These are phyloP conservation scores for Ophioninae sp. DNA, from an alignment of 2,888 invertebrate species.

Conservation along the genomic window DNA sequence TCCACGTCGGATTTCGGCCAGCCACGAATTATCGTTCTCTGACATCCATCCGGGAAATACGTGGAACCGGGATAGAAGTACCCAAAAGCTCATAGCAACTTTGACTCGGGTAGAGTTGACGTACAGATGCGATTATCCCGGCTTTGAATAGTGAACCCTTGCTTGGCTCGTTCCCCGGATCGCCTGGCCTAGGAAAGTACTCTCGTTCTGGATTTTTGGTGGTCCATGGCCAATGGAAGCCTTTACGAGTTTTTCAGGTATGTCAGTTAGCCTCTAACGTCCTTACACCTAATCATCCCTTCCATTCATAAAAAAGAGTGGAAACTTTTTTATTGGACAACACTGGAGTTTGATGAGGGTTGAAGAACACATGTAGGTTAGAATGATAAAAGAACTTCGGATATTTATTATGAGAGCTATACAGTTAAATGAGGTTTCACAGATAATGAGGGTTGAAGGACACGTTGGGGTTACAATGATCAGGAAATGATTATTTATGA, in stretches of 20 bases:
- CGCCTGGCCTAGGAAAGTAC: conserved; percentile 21
- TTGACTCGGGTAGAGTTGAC: conserved; percentile 51
- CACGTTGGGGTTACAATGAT: too few relatives aligned
- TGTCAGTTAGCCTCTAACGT: too few relatives aligned
- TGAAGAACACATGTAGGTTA: too few relatives aligned
- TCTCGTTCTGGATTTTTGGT: neutral
- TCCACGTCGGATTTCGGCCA: conserved; percentile 48
- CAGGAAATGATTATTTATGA: too few relatives aligned
- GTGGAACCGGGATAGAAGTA: conserved; percentile 5
- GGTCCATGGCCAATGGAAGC: neutral
- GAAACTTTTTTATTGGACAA: too few relatives aligned
- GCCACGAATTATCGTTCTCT: neutral
- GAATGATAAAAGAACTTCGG: too few relatives aligned
- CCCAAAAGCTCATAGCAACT: conserved; percentile 44
- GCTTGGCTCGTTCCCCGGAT: conserved; percentile 33
- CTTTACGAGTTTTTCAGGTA: neutral
- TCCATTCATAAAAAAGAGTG: too few relatives aligned
- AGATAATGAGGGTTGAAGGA: too few relatives aligned
- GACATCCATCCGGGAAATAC: neutral
- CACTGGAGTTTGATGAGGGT: too few relatives aligned
- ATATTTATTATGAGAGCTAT: too few relatives aligned
- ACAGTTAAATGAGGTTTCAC: too few relatives aligned
- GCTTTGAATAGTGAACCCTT: conserved; percentile 27
- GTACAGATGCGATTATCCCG: conserved; percentile 53
- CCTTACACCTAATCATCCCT: too few relatives aligned